Evolutionary conservation across 2,113 vertebrate species (phyloP), one percentile per base, ranked within the genome.

Genomic region (Etheostoma cragini): DNA sequence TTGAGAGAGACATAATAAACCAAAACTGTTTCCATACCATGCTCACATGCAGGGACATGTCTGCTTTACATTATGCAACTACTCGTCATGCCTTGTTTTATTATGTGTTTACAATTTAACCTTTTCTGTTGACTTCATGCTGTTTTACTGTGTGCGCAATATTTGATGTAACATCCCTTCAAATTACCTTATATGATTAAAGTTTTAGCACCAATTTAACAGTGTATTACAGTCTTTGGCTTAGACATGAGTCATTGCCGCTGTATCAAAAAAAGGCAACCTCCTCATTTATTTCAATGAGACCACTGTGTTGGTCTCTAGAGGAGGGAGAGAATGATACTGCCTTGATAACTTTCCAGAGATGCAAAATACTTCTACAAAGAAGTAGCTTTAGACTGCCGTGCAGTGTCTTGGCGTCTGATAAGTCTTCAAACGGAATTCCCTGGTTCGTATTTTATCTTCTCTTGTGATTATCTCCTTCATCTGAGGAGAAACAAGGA

Each of bases 1-100:
- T 42, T 65, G 33, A 68, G 62, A 68, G 24, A 63, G 33, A 64
- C 65, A 65, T 22, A 58, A 82, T 53, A 65, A 72, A 74, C 49
- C 54, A 35, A 69, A 74, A 82, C 81, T 50, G 56, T 83, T 87
- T 84, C 78, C 83, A 82, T 87, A 68, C 73, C 62, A 10, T 33
- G 11, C 72, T 76, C n/a, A 1, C 81, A 77, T 61, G 80, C 54
- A 57, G 46, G 58, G 66, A 12, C 72, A 57, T 35, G 76, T 82
- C 84, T 90, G 75, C 68, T 77, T 85, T 65, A 58, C 80, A 53
- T 85, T 70, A 72, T 45, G 22, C 54, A 70, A 45, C 71, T 46
- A 71, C 56, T 35, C 63, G 62, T 54, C 64, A 12, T n/a, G 50
- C 47, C 6, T 77, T 24, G 58, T 63, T 81, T 78, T 72, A 69